Evolutionary conservation across 92 coral and sea anemone species (phyloP).

Genomic region (Paramuricea clavata): DNA sequence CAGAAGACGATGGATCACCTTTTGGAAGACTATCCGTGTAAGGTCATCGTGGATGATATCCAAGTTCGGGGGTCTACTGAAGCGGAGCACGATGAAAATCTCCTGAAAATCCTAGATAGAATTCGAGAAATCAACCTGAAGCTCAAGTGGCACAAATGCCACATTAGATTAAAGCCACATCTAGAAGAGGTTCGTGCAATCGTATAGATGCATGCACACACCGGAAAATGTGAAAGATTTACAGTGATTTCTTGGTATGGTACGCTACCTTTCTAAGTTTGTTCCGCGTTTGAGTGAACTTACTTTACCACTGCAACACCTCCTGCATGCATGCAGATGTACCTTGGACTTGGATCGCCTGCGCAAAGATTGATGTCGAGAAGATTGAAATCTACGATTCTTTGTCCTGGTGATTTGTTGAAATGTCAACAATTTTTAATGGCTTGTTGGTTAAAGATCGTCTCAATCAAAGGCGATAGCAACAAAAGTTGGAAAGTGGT

Average conservation of each 20-base stretch:
- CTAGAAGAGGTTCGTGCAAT: no score
- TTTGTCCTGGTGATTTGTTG: conserved; percentile 26
- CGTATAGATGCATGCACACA: conserved; percentile 40
- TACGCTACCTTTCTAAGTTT: conserved; percentile 47
- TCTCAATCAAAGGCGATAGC: neutral
- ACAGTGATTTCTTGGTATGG: conserved; percentile 53
- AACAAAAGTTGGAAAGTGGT: conserved; percentile 50
- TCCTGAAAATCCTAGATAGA: conserved; percentile 1
- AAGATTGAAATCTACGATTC: conserved; percentile 44
- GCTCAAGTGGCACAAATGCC: conserved; percentile 15
- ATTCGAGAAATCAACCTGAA: conserved; percentile 21
- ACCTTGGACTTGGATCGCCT: conserved; percentile 51
- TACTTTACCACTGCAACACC: conserved; percentile 45
- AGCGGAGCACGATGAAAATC: conserved; percentile 21
- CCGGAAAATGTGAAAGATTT: conserved; percentile 33
- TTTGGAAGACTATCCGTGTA: conserved; percentile 22
- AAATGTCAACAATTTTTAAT: conserved; percentile 11
- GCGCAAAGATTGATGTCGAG: conserved; percentile 60
- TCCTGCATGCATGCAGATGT: conserved; percentile 16
- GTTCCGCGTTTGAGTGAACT: conserved; percentile 35
- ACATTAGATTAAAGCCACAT: conserved; percentile 27
- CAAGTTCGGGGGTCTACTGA: conserved; percentile 10
- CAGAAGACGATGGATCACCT: conserved; percentile 23
- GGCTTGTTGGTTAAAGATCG: conserved; percentile 4
- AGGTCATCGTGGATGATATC: conserved; percentile 38